A percentile compares a stretch with the other conserved stretches of the same genome.
Evolutionary conservation across 2,797 vertebrate genomes (phyloP).

Genomic region (Dipus sagitta): DNA sequence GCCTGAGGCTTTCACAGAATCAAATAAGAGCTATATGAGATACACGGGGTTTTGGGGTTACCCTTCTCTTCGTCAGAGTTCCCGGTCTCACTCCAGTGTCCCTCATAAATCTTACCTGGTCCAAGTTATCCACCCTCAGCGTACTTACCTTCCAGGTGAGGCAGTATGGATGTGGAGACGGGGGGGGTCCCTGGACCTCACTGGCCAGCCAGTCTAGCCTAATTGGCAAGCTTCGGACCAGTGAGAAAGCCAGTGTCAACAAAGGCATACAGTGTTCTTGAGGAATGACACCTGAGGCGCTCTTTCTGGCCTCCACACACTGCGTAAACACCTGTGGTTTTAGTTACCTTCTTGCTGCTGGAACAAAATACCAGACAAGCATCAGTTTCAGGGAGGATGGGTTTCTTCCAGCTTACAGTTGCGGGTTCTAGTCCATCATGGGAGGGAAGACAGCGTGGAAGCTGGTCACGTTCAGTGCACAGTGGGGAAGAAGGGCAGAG

Average conservation of each 20-base stretch:
- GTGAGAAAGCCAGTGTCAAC: background rate
- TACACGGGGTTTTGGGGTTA: no score
- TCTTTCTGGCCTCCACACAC: fast-evolving
- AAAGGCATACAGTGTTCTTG: background rate
- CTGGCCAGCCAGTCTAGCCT: background rate
- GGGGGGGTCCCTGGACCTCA: background rate
- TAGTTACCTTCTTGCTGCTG: no score
- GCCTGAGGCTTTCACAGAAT: background rate
- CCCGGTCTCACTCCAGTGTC: no score
- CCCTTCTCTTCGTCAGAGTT: background rate
- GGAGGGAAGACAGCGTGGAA: no score
- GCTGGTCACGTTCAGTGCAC: no score
- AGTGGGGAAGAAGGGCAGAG: no score
- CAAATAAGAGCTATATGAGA: background rate
- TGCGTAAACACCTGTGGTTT: no score
- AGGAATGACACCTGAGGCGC: background rate
- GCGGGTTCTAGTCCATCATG: no score
- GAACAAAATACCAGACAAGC: no score
- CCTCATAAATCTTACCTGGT: background rate
- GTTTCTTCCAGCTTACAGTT: no score
- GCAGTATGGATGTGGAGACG: background rate
- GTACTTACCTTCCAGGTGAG: no score
- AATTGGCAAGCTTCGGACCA: background rate
- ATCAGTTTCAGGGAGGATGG: no score
- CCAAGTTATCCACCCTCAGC: background rate